phyloP scores from a whole-genome alignment of 2,888 invertebrate genomes.

The Drosophila nr. perissopoda region DNA sequence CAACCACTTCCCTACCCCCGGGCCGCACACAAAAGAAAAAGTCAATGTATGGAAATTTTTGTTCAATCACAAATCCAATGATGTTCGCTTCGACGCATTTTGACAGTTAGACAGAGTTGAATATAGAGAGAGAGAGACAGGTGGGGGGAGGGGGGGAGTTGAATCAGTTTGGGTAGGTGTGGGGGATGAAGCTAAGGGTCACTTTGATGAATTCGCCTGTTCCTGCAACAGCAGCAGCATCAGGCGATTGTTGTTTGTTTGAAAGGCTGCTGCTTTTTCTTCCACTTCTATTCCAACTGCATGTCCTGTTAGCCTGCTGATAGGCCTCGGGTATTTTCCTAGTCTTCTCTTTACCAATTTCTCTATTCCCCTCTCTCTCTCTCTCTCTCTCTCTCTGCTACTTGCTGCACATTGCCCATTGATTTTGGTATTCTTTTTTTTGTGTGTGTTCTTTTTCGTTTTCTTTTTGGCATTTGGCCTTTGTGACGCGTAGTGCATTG shows the following conservation, averaged over 20 bases:
- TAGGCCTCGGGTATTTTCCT: constrained; percentile 45
- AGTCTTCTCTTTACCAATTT: not conserved
- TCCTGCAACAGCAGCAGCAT: constrained; percentile 24
- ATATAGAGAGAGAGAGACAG: not conserved
- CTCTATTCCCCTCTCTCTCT: not conserved
- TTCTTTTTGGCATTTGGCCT: constrained; percentile 38
- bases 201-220: constrained; percentile 71
- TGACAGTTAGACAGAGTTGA: constrained; percentile 75
- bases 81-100: constrained; percentile 84
- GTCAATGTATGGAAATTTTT: constrained; percentile 81
- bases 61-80: constrained; percentile 83
- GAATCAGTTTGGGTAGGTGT: not conserved
- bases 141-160: not conserved
- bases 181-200: constrained; percentile 18
- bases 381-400: not conserved
- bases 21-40: constrained; percentile 31
- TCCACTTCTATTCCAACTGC: constrained; percentile 27
- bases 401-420: constrained; percentile 41
- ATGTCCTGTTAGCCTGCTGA: constrained; percentile 29
- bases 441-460: constrained; percentile 14
- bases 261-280: constrained; percentile 55
- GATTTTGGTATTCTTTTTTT: constrained; percentile 37
- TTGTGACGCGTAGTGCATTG: constrained; percentile 62
- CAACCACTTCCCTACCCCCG: not conserved
- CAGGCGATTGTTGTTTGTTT: constrained; percentile 68